A percentile compares a stretch with the other conserved stretches of the same genome.
These are phyloP conservation scores for Hemicordylus capensis DNA, from an alignment of 2,113 vertebrate species.

Conservation along the genomic window DNA sequence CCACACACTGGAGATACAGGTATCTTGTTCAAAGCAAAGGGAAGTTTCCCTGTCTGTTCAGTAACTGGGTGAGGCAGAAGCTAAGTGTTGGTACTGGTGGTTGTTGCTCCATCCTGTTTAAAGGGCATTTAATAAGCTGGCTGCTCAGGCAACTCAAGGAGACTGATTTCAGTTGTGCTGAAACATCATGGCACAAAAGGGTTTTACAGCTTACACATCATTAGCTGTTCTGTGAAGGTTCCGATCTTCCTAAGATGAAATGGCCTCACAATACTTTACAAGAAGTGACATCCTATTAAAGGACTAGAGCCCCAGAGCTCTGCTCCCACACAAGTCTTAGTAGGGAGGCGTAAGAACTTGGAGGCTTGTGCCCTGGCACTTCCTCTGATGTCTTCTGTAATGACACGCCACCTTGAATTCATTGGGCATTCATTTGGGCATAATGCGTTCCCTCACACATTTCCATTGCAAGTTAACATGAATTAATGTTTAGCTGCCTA, in stretches of 20 bases:
- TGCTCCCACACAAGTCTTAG: not conserved
- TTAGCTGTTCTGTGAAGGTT: constrained; percentile 37
- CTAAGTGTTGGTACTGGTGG: not conserved
- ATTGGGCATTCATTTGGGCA: constrained; percentile 4
- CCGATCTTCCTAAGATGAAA: constrained; percentile 29
- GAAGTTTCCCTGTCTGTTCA: not conserved
- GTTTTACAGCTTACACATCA: constrained; percentile 13
- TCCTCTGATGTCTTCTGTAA: constrained; percentile 47
- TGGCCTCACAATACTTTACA: constrained; percentile 23
- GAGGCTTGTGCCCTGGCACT: not conserved
- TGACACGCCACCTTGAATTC: constrained; percentile 40
- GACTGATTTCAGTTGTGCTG: constrained; percentile 22
- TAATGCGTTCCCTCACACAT: constrained; percentile 24
- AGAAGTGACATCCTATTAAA: constrained; percentile 13
- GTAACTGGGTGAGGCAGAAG: constrained; percentile 34
- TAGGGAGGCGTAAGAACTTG: not conserved
- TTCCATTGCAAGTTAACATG: not conserved
- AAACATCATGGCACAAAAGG: constrained; percentile 32
- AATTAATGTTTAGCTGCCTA: constrained; percentile 39
- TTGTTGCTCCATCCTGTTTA: not conserved
- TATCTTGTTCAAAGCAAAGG: constrained; percentile 13
- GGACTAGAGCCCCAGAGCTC: not conserved
- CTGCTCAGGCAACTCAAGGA: constrained; percentile 27
- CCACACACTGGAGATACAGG: not conserved
- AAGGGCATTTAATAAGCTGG: constrained; percentile 39